phyloP scores from a whole-genome alignment of 1,140 invertebrate genomes.

The Sweltsa coloradensis region DNA sequence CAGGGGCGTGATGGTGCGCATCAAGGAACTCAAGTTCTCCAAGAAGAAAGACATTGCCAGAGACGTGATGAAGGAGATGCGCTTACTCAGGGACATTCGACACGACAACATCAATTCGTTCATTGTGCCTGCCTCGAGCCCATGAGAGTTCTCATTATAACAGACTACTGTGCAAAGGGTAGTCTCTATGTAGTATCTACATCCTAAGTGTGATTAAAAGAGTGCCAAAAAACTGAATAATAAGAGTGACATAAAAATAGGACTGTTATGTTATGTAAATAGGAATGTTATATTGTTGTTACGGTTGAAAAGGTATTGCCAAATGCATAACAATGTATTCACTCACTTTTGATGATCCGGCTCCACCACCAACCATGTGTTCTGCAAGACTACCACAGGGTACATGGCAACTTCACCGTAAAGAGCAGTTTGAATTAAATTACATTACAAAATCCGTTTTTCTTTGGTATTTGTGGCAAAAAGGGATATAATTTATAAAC shows the following conservation, averaged over 20 bases:
- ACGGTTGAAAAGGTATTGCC: neutral
- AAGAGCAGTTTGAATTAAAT: too few relatives aligned
- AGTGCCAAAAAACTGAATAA: neutral
- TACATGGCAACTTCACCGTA: too few relatives aligned
- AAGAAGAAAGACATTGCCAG: slow-evolving; percentile 82
- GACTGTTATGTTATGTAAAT: too few relatives aligned
- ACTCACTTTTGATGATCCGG: neutral
- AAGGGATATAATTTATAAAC: too few relatives aligned
- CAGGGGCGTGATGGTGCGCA: slow-evolving; percentile 77
- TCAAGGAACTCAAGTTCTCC: slow-evolving; percentile 82
- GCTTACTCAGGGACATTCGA: slow-evolving; percentile 71
- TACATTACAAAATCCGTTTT: too few relatives aligned
- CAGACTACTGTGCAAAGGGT: slow-evolving; percentile 93
- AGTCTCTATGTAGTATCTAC: slow-evolving; percentile 75
- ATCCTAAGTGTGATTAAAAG: neutral
- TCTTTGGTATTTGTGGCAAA: too few relatives aligned
- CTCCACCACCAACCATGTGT: neutral
- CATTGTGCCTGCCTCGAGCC: slow-evolving; percentile 85
- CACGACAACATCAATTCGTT: slow-evolving; percentile 96
- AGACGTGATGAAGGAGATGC: slow-evolving; percentile 95
- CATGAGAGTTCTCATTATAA: slow-evolving; percentile 72
- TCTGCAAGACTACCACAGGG: too few relatives aligned
- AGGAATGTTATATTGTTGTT: neutral
- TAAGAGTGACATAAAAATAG: neutral
- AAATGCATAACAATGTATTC: neutral